These are phyloP conservation scores for Pangasius krempfi DNA, from an alignment of 2,797 vertebrate genomes.

Conservation along the genomic window DNA sequence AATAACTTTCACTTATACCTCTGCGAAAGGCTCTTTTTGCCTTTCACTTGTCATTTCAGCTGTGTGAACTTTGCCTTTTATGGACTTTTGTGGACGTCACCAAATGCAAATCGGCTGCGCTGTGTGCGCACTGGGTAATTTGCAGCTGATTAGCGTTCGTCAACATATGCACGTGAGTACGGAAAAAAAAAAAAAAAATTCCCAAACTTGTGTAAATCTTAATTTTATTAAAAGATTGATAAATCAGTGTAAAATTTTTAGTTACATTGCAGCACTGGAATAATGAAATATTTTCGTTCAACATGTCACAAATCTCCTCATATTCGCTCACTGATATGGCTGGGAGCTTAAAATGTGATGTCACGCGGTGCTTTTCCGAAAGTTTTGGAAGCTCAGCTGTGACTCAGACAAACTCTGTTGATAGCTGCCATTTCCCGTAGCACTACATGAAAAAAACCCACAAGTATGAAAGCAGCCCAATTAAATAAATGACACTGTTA, in stretches of 20 bases:
- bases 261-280: neutral
- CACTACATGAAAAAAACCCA: neutral
- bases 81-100: neutral
- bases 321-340: neutral
- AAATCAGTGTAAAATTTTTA: too few species aligned
- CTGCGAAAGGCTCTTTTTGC: neutral
- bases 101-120: neutral
- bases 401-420: neutral
- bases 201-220: neutral
- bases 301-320: neutral
- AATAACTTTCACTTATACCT: neutral
- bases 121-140: neutral
- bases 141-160: neutral
- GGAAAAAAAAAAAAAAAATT: neutral
- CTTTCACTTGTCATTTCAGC: too few species aligned
- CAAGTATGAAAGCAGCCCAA: neutral
- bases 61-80: neutral
- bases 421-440: neutral
- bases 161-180: too few species aligned
- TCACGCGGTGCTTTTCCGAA: neutral
- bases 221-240: neutral
- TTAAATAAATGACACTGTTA: neutral
- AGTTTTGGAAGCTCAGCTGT: neutral
- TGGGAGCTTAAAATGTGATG: neutral
- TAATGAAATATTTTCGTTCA: neutral